A percentile compares a stretch with the other conserved stretches of the same genome.
Evolutionary conservation across 2,113 vertebrate species (phyloP).

Genomic region (Sturnus vulgaris): DNA sequence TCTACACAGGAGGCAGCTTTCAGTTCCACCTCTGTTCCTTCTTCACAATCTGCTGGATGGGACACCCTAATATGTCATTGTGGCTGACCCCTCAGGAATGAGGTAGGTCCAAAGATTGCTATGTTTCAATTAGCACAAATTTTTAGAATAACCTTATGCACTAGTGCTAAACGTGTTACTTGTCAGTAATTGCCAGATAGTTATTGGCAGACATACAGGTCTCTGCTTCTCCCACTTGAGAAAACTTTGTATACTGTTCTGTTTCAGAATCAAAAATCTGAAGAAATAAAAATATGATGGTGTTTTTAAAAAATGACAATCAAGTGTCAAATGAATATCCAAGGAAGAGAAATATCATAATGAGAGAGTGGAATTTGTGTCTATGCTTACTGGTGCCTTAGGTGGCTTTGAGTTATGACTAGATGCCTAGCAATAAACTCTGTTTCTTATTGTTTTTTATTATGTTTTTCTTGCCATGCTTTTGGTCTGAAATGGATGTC

Average conservation of each 20-base stretch:
- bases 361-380: not conserved
- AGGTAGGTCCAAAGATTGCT: not conserved
- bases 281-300: not conserved
- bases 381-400: not conserved
- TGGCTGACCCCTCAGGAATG: not conserved
- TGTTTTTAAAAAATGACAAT: not conserved
- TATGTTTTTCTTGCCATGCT: not conserved
- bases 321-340: not conserved
- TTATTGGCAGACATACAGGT: not conserved
- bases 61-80: not conserved
- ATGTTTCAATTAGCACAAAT: not conserved
- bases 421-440: not conserved
- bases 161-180: not conserved
- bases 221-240: not conserved
- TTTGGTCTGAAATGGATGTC: not conserved
- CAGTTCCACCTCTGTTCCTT: not conserved
- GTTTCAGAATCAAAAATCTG: not conserved
- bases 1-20: not conserved
- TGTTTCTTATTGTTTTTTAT: not conserved
- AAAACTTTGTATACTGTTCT: not conserved
- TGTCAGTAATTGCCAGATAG: not conserved
- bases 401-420: not conserved
- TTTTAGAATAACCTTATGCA: not conserved
- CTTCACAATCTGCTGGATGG: not conserved
- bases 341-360: not conserved